These are phyloP conservation scores for Diglossa cyanea DNA, from an alignment of 2,797 vertebrate genomes.

Conservation along the genomic window DNA sequence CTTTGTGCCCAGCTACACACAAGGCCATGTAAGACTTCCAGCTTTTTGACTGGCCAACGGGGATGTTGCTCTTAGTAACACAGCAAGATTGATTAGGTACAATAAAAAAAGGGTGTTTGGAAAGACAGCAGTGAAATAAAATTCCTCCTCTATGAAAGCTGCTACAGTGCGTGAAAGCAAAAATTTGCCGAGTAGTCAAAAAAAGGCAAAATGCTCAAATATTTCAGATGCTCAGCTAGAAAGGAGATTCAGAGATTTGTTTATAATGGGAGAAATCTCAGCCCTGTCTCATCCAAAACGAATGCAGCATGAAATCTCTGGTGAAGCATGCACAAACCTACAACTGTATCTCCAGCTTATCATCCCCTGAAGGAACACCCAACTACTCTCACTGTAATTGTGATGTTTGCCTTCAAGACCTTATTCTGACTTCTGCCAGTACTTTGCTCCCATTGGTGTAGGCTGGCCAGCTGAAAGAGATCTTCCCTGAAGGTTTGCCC, in stretches of 20 bases:
- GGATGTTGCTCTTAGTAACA: constrained; percentile 35
- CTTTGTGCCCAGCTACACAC: constrained; percentile 33
- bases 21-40: neutral
- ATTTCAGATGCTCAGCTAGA: neutral
- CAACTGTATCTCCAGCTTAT: neutral
- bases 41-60: neutral
- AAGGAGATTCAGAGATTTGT: neutral
- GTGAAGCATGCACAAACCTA: neutral
- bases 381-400: neutral
- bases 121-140: neutral
- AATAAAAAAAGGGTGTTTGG: neutral
- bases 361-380: neutral
- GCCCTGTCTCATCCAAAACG: neutral
- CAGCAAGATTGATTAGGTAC: constrained; percentile 30
- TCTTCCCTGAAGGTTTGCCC: neutral
- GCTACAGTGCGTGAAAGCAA: neutral
- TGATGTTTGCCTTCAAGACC: neutral
- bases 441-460: fast-evolving
- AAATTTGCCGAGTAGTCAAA: neutral
- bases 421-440: neutral
- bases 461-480: neutral
- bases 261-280: neutral
- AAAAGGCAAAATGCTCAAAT: neutral
- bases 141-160: neutral
- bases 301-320: neutral